Conservation (phyloP, 2,888 invertebrate genomes). For the Lasioglossum marginatum region DNA sequence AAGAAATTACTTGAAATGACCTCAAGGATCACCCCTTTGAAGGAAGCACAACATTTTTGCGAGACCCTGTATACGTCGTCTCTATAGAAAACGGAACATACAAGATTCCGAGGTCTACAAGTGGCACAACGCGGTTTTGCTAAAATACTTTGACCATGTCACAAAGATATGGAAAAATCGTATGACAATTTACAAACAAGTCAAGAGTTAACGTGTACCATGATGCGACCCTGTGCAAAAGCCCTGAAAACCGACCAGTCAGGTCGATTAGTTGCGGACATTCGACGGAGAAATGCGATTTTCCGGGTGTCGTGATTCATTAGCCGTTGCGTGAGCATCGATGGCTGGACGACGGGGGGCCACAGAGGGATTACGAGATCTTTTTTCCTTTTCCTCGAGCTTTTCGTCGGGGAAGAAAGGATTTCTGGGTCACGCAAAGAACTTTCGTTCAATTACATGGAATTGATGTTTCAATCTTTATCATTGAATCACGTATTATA, state of each 20-base stretch:
- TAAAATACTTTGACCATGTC: neutral
- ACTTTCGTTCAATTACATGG: neutral
- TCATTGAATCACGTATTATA: neutral
- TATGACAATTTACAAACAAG: neutral
- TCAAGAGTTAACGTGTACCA: neutral
- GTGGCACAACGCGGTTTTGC: neutral
- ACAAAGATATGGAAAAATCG: neutral
- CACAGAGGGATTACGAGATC: neutral
- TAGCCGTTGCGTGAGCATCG: constrained; percentile 2
- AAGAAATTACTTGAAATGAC: too few relatives aligned
- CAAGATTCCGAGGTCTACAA: neutral
- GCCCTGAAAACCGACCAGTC: neutral
- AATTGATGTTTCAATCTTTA: neutral
- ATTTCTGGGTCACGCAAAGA: neutral
- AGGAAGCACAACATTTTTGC: too few relatives aligned
- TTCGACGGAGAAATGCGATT: constrained; percentile 12
- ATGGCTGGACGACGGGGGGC: neutral
- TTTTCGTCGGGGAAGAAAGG: neutral
- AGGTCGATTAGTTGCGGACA: constrained; percentile 7
- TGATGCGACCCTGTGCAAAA: neutral
- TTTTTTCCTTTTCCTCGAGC: neutral
- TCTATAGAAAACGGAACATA: too few relatives aligned
- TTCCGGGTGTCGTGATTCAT: constrained; percentile 9
- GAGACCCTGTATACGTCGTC: too few relatives aligned
- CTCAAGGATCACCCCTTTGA: too few relatives aligned